Conservation (phyloP, 1,140 invertebrate genomes). For the Bombus huntii region DNA sequence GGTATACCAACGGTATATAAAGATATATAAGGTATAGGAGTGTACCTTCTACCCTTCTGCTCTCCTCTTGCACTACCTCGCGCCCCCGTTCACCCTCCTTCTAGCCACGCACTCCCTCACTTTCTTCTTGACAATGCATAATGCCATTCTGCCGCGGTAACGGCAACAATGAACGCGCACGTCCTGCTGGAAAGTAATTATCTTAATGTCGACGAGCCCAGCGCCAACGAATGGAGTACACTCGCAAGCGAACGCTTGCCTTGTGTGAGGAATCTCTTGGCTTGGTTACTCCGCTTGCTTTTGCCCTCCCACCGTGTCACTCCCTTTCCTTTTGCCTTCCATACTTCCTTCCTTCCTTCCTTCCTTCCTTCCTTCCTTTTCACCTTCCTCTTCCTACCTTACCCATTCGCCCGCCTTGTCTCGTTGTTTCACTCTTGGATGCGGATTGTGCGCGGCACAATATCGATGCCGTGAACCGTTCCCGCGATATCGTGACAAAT, state of each 20-base stretch:
- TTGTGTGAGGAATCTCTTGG: constrained; percentile 1
- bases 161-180: constrained; percentile 64
- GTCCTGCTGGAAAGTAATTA: constrained; percentile 72
- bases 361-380: constrained; percentile 29
- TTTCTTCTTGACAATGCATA: constrained; percentile 69
- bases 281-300: constrained; percentile 47
- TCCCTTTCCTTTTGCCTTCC: constrained; percentile 12
- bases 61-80: neutral
- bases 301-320: constrained; percentile 24
- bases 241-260: constrained; percentile 36
- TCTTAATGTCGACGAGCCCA: constrained; percentile 70
- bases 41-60: constrained; percentile 6
- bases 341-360: constrained; percentile 19
- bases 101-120: constrained; percentile 30
- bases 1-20: constrained; percentile 31
- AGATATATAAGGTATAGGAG: neutral
- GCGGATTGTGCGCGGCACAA: constrained; percentile 37
- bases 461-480: constrained; percentile 41
- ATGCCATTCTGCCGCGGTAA: constrained; percentile 71
- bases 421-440: constrained; percentile 48
- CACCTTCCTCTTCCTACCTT: constrained; percentile 19
- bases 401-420: neutral
- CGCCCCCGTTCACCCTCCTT: neutral
- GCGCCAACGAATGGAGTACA: constrained; percentile 60
- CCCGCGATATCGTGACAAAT: constrained; percentile 52